A percentile compares a stretch with the other conserved stretches of the same genome.
Conservation (phyloP, 2,888 invertebrate species). For the Gortyna flavago region DNA sequence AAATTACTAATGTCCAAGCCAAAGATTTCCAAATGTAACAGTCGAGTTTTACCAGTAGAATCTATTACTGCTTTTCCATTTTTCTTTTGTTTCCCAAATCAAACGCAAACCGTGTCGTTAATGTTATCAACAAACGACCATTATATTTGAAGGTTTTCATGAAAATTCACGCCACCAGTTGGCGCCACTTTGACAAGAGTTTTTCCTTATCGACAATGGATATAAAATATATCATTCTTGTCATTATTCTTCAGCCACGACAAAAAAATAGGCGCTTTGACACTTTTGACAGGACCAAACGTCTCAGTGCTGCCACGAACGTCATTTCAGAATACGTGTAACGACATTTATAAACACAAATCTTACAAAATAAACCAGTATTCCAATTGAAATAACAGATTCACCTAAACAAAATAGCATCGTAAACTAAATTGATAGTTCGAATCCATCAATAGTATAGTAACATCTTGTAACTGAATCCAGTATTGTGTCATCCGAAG, state of each 20-base stretch:
- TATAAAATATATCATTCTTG: not conserved
- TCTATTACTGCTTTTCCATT: not conserved
- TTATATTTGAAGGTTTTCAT: not conserved
- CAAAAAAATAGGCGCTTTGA: not conserved
- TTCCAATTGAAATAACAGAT: constrained; percentile 33
- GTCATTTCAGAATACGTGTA: not conserved
- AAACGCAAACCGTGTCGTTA: not conserved
- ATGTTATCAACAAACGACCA: not conserved
- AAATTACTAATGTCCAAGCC: not conserved
- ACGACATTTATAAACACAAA: not conserved
- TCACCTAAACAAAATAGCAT: constrained; percentile 31
- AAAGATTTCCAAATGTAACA: not conserved
- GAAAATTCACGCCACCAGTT: not conserved
- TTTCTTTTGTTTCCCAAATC: not conserved
- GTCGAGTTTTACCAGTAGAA: not conserved
- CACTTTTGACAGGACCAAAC: no score
- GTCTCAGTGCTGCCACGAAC: not conserved
- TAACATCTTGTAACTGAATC: constrained; percentile 63
- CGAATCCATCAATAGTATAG: constrained; percentile 46
- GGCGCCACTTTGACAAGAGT: not conserved
- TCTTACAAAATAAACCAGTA: constrained; percentile 18
- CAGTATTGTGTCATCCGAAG: constrained; percentile 67
- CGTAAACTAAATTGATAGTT: constrained; percentile 47
- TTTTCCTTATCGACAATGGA: not conserved
- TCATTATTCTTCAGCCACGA: not conserved